Percentiles rank a stretch among this genome's conserved stretches.
phyloP scores from a whole-genome alignment of 2,888 invertebrate genomes.

The Stomorhina lunata region DNA sequence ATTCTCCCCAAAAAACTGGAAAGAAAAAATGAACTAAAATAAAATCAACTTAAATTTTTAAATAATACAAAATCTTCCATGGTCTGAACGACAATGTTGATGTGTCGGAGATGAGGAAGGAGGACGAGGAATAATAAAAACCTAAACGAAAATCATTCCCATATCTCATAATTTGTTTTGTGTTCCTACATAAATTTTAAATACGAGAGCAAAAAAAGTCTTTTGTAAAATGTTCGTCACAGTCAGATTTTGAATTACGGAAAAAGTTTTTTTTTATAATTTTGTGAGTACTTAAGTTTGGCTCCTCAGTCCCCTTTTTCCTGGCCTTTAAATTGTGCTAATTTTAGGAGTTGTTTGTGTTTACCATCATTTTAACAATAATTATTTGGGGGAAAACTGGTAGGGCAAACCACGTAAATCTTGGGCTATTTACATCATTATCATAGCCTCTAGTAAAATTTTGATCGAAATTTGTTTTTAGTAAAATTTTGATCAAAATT shows the following conservation, averaged over 20 bases:
- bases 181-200: background rate
- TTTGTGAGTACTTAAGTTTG: slow-evolving; percentile 9
- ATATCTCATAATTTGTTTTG: slow-evolving; percentile 58
- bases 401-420: slow-evolving; percentile 21
- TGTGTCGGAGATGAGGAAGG: background rate
- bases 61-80: slow-evolving; percentile 34
- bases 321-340: slow-evolving; percentile 49
- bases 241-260: slow-evolving; percentile 52
- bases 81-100: background rate
- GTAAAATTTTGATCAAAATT: no score
- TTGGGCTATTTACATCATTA: no score
- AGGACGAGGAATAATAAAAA: slow-evolving; percentile 21
- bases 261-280: background rate
- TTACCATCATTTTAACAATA: slow-evolving; percentile 52
- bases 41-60: slow-evolving; percentile 43
- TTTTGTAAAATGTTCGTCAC: slow-evolving; percentile 56
- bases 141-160: slow-evolving; percentile 56
- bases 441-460: no score
- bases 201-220: background rate
- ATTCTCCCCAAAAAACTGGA: slow-evolving; percentile 52
- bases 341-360: slow-evolving; percentile 54
- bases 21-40: slow-evolving; percentile 11
- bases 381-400: slow-evolving; percentile 27
- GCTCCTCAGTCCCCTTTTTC: slow-evolving; percentile 14
- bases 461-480: no score